Conservation (phyloP, 2,888 invertebrate genomes). For the Ypsolopha sequella region DNA sequence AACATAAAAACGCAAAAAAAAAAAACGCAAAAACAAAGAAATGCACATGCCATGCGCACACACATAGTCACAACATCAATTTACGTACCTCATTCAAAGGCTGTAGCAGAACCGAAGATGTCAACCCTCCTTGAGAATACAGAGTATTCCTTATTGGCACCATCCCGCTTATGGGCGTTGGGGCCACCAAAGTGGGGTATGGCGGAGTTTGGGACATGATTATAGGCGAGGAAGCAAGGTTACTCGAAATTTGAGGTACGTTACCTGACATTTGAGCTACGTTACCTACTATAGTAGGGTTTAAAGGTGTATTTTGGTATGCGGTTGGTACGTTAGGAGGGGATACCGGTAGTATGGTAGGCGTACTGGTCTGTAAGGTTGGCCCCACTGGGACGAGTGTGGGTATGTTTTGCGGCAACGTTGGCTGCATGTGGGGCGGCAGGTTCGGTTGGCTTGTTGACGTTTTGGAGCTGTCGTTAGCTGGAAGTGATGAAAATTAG, state of each 20-base stretch:
- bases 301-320: conserved; percentile 4
- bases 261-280: not conserved
- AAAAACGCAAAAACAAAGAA: not conserved
- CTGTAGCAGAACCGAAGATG: conserved; percentile 53
- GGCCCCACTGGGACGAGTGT: conserved; percentile 35
- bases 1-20: no score
- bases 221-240: not conserved
- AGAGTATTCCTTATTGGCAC: conserved; percentile 54
- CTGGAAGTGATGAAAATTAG: conserved; percentile 22
- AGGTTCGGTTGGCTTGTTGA: conserved; percentile 16
- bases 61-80: not conserved
- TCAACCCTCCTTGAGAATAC: conserved; percentile 49
- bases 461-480: conserved; percentile 36
- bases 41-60: not conserved
- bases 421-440: conserved; percentile 35
- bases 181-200: conserved; percentile 31
- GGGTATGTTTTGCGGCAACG: conserved; percentile 33
- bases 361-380: conserved; percentile 20
- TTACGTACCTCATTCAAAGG: conserved; percentile 53
- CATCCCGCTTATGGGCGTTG: conserved; percentile 44
- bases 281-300: not conserved
- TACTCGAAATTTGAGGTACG: not conserved
- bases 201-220: conserved; percentile 14
- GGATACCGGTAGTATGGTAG: conserved; percentile 21
- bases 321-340: conserved; percentile 8